Percentiles rank a stretch among this genome's conserved stretches.
These are phyloP conservation scores for Parnassius mnemosyne DNA, from an alignment of 2,888 invertebrate genomes.

Conservation along the genomic window DNA sequence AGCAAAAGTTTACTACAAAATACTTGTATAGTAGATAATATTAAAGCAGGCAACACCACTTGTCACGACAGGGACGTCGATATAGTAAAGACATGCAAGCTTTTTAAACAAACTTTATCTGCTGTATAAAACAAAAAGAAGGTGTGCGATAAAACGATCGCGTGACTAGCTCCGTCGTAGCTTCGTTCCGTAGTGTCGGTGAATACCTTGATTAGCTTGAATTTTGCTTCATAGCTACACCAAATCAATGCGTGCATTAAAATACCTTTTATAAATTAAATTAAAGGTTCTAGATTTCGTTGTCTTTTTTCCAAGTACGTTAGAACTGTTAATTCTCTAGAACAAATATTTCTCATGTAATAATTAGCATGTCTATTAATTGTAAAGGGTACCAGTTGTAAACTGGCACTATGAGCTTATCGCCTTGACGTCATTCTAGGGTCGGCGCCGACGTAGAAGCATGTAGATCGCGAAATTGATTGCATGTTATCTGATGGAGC, in stretches of 20 bases:
- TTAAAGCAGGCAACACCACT: constrained; percentile 67
- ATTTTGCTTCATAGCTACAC: constrained; percentile 41
- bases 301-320: no score
- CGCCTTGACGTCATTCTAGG: constrained; percentile 74
- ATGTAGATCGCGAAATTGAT: constrained; percentile 80
- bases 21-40: constrained; percentile 36
- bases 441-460: constrained; percentile 75
- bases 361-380: constrained; percentile 21
- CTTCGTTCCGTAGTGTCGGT: constrained; percentile 58
- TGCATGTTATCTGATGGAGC: constrained; percentile 79
- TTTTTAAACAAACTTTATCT: constrained; percentile 77
- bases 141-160: constrained; percentile 78
- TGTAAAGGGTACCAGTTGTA: constrained; percentile 62
- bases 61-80: constrained; percentile 69
- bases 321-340: no score
- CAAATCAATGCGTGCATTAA: not conserved
- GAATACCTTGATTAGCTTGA: constrained; percentile 71
- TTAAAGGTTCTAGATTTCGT: no score
- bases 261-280: no score
- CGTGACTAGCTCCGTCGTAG: constrained; percentile 54
- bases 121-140: constrained; percentile 73
- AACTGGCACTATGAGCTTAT: constrained; percentile 72
- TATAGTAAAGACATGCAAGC: constrained; percentile 73
- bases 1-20: constrained; percentile 26
- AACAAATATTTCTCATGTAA: not conserved